Evolutionary conservation across 2,797 vertebrate species (phyloP).

Genomic region (Acanthurus leucopareius): DNA sequence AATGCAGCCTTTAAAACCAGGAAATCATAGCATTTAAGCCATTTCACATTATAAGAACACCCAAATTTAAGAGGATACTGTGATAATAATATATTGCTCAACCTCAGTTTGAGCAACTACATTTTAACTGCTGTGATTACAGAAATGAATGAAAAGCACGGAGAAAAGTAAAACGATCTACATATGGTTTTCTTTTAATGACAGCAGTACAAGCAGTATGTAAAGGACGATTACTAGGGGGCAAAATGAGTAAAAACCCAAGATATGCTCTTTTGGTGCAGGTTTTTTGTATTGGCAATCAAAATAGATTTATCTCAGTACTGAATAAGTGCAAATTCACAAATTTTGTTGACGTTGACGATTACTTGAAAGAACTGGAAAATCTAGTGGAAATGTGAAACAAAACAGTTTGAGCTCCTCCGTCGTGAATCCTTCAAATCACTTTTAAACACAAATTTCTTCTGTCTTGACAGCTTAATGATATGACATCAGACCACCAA

Average conservation of each 20-base stretch:
- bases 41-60: too few relatives aligned
- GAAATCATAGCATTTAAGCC: too few relatives aligned
- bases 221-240: neutral
- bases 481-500: neutral
- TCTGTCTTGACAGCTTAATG: conserved; percentile 6
- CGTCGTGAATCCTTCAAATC: neutral
- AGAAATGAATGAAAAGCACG: neutral
- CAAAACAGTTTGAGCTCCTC: neutral
- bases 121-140: too few relatives aligned
- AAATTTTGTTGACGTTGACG: neutral
- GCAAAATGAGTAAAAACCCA: neutral
- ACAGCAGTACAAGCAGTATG: neutral
- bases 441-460: neutral
- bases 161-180: neutral
- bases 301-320: neutral
- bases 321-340: neutral
- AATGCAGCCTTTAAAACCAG: too few relatives aligned
- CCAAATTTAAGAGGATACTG: too few relatives aligned
- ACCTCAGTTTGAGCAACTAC: too few relatives aligned
- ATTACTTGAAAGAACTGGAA: too few relatives aligned
- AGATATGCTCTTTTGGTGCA: neutral
- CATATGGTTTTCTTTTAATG: neutral
- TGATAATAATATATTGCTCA: too few relatives aligned
- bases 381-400: neutral
- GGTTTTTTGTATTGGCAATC: neutral